Percentiles rank a stretch among this genome's conserved stretches.
phyloP scores from a whole-genome alignment of 2,113 vertebrate species.

The Micronisus gabar region DNA sequence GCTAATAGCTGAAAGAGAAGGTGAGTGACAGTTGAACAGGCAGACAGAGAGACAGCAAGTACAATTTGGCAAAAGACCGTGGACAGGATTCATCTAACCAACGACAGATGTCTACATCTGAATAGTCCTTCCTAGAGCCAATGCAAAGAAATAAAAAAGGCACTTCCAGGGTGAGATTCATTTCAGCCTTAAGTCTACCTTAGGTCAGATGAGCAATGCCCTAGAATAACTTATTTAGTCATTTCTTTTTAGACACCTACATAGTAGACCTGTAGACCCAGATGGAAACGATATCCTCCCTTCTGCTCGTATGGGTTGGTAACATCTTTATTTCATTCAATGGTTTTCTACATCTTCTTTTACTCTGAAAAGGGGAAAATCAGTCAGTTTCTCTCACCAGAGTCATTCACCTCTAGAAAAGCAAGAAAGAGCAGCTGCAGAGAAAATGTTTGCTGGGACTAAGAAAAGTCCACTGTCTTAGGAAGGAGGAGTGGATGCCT shows the following conservation, averaged over 20 bases:
- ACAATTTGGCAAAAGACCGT: not conserved
- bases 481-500: not conserved
- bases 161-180: not conserved
- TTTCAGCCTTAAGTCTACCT: not conserved
- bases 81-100: not conserved
- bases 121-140: not conserved
- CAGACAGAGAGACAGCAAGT: not conserved
- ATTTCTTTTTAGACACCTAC: not conserved
- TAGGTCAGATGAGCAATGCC: not conserved
- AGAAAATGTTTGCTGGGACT: not conserved
- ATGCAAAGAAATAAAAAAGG: not conserved
- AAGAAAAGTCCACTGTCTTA: not conserved
- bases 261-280: not conserved
- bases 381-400: not conserved
- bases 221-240: not conserved
- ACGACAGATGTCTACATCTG: not conserved
- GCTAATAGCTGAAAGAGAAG: not conserved
- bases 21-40: not conserved
- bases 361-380: not conserved
- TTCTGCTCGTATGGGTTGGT: not conserved
- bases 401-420: not conserved
- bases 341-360: not conserved
- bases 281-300: not conserved
- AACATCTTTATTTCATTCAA: not conserved
- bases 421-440: not conserved